Evolutionary conservation across 2,113 vertebrate genomes (phyloP).

Genomic region (Syngnathus typhle): DNA sequence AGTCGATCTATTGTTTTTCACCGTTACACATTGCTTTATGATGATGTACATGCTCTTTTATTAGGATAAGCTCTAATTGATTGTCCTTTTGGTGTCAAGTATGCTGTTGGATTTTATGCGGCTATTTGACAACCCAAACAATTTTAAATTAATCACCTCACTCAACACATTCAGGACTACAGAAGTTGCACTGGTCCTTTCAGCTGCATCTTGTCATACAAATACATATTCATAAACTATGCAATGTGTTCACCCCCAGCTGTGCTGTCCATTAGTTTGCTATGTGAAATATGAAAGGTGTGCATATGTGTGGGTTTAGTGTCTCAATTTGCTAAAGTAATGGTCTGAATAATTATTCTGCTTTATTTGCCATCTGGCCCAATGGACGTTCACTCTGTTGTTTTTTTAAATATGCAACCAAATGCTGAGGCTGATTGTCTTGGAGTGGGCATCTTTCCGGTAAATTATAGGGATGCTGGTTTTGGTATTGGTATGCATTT

Average conservation of each 20-base stretch:
- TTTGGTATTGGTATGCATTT: background rate
- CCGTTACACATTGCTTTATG: background rate
- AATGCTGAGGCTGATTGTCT: conserved; percentile 12
- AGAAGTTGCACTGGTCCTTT: conserved; percentile 4
- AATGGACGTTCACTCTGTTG: conserved; percentile 42
- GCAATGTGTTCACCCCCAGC: background rate
- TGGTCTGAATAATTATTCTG: conserved; percentile 73
- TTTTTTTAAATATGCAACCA: conserved; percentile 41
- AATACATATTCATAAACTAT: background rate
- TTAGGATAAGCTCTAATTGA: background rate
- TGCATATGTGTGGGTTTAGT: conserved; percentile 33
- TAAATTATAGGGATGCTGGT: conserved; percentile 16
- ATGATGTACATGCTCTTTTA: background rate
- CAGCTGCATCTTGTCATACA: background rate
- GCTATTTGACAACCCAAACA: too few species aligned
- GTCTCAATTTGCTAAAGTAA: conserved; percentile 69
- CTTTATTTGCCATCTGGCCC: conserved; percentile 71
- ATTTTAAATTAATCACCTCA: background rate
- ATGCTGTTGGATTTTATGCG: too few species aligned
- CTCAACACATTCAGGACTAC: background rate
- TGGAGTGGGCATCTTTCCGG: conserved; percentile 9
- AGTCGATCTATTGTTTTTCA: background rate
- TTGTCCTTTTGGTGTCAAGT: background rate
- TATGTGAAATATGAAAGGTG: conserved; percentile 4
- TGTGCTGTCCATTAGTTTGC: background rate